Percentiles rank a stretch among this genome's conserved stretches.
phyloP scores from a whole-genome alignment of 2,888 invertebrate species.

The Diachrysia chrysitis region DNA sequence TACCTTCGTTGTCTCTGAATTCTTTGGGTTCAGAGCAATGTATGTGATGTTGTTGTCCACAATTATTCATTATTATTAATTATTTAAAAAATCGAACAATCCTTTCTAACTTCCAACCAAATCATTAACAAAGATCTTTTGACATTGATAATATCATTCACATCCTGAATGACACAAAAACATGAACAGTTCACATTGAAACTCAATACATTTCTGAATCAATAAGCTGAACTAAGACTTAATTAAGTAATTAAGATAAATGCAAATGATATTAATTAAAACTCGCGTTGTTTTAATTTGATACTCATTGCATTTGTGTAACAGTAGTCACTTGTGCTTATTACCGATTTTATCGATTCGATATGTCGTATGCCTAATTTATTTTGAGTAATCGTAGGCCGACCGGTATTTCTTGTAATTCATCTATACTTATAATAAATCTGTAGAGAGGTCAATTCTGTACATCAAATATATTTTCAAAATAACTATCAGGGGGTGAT shows the following conservation, averaged over 20 bases:
- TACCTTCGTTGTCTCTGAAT: no score
- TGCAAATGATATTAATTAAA: conserved; percentile 41
- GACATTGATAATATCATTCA: conserved; percentile 2
- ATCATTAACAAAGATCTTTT: not conserved
- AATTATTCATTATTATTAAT: no score
- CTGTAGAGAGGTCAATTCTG: no score
- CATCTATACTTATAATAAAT: no score
- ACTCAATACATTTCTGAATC: conserved; percentile 49
- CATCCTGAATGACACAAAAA: conserved; percentile 2
- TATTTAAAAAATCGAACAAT: not conserved
- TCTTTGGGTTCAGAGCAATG: no score
- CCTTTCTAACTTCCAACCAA: not conserved
- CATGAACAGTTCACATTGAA: conserved; percentile 14
- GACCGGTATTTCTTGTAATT: not conserved
- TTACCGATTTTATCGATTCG: conserved; percentile 42
- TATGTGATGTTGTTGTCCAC: no score
- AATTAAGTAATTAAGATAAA: conserved; percentile 48
- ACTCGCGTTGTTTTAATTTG: conserved; percentile 54
- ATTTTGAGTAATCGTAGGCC: not conserved
- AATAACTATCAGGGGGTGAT: no score
- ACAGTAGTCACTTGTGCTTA: conserved; percentile 43
- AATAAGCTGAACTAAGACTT: conserved; percentile 34
- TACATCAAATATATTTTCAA: no score
- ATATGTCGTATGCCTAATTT: not conserved
- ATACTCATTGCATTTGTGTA: conserved; percentile 46